Conservation (phyloP, 2,797 vertebrate species). For the Myioborus melanocephalus region DNA sequence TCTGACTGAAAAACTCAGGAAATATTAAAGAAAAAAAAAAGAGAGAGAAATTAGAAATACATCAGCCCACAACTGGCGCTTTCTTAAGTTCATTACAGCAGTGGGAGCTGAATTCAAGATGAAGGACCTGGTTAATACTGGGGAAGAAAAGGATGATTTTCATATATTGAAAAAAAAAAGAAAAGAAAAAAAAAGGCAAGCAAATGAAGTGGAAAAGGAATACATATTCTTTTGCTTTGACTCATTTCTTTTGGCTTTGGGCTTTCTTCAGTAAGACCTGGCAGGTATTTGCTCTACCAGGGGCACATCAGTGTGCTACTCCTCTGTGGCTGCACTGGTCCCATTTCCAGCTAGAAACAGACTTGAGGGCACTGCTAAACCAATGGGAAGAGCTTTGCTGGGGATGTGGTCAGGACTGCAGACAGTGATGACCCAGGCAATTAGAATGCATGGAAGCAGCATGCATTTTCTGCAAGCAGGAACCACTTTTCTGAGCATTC, state of each 20-base stretch:
- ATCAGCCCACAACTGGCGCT: neutral
- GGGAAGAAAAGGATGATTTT: neutral
- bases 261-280: neutral
- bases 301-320: neutral
- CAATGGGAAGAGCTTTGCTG: neutral
- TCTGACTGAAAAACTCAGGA: conserved; percentile 1
- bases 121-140: neutral
- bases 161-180: neutral
- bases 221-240: neutral
- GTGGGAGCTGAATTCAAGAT: neutral
- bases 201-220: neutral
- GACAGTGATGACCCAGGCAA: neutral
- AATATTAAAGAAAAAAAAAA: neutral
- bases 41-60: neutral
- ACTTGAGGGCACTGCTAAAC: neutral
- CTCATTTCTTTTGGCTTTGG: neutral
- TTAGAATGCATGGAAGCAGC: neutral
- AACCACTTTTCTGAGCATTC: neutral
- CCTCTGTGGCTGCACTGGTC: neutral
- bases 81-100: conserved; percentile 29
- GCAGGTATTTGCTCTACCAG: neutral
- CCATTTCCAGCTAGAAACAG: neutral
- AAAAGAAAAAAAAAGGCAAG: too few species aligned
- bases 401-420: neutral
- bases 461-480: neutral